Evolutionary conservation across 2,888 invertebrate species (phyloP).

Genomic region (Drosophila trichaetosa): DNA sequence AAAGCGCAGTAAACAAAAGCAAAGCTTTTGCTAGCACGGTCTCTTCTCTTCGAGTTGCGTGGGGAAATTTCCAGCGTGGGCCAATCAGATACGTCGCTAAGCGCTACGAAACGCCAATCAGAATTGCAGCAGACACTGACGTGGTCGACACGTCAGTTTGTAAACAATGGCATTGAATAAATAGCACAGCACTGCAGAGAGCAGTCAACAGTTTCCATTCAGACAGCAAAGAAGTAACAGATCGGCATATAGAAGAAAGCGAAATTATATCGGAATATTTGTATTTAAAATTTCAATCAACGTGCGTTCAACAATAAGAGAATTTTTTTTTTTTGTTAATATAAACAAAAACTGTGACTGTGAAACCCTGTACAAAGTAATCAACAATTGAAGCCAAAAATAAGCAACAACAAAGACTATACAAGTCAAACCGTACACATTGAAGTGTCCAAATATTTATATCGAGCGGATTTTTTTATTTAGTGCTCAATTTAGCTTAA

Average conservation of each 20-base stretch:
- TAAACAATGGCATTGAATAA: constrained; percentile 75
- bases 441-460: constrained; percentile 53
- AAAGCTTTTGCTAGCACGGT: constrained; percentile 33
- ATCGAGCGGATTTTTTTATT: constrained; percentile 23
- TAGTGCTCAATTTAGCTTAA: constrained; percentile 52
- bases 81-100: constrained; percentile 68
- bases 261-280: constrained; percentile 27
- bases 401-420: constrained; percentile 54
- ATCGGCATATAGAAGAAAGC: constrained; percentile 39
- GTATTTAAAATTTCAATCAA: constrained; percentile 23
- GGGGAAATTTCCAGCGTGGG: constrained; percentile 50
- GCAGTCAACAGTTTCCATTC: constrained; percentile 82
- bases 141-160: constrained; percentile 59
- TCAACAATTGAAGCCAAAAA: constrained; percentile 60
- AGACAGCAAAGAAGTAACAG: constrained; percentile 76
- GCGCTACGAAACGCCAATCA: constrained; percentile 74
- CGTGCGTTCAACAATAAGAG: constrained; percentile 37
- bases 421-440: constrained; percentile 31
- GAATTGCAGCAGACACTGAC: constrained; percentile 64
- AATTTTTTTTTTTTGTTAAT: constrained; percentile 28
- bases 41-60: constrained; percentile 23
- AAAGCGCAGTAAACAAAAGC: constrained; percentile 21
- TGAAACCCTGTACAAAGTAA: constrained; percentile 48
- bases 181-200: constrained; percentile 74
- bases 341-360: constrained; percentile 60